These are phyloP conservation scores for Prunella himalayana DNA, from an alignment of 2,113 vertebrate genomes.

Conservation along the genomic window DNA sequence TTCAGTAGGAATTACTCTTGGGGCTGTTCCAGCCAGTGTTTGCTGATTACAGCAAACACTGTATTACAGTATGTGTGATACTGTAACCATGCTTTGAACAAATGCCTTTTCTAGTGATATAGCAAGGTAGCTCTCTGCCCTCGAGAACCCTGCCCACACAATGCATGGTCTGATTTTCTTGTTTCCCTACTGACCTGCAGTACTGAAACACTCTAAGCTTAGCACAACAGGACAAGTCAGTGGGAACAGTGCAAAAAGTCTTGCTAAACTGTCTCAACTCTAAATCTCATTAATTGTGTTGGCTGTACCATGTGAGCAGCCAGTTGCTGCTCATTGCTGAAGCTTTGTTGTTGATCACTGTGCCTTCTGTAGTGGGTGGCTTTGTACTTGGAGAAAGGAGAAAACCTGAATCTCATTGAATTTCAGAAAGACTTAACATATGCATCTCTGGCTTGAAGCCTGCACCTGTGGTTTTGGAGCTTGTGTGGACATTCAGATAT, in stretches of 20 bases:
- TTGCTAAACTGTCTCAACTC: neutral
- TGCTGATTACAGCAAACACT: neutral
- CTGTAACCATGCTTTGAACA: neutral
- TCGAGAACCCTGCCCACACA: neutral
- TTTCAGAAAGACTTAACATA: conserved; percentile 7
- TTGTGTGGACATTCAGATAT: conserved; percentile 6
- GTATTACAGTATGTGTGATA: neutral
- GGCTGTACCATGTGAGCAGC: neutral
- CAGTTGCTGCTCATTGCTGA: neutral
- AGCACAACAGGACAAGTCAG: neutral
- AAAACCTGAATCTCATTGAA: neutral
- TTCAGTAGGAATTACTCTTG: neutral
- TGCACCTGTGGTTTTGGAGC: conserved; percentile 57
- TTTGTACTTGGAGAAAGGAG: neutral
- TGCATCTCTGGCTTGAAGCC: conserved; percentile 32
- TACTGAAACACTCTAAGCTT: neutral
- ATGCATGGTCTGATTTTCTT: neutral
- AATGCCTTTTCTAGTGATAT: neutral
- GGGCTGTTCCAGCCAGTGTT: neutral
- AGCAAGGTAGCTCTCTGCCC: neutral
- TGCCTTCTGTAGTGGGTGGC: neutral
- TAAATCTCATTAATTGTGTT: neutral
- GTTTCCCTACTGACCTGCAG: neutral
- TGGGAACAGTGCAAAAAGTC: neutral
- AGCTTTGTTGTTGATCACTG: neutral